Percentiles rank a stretch among this genome's conserved stretches.
Evolutionary conservation across 2,797 vertebrate genomes (phyloP).

Genomic region (Naso thynnoides): DNA sequence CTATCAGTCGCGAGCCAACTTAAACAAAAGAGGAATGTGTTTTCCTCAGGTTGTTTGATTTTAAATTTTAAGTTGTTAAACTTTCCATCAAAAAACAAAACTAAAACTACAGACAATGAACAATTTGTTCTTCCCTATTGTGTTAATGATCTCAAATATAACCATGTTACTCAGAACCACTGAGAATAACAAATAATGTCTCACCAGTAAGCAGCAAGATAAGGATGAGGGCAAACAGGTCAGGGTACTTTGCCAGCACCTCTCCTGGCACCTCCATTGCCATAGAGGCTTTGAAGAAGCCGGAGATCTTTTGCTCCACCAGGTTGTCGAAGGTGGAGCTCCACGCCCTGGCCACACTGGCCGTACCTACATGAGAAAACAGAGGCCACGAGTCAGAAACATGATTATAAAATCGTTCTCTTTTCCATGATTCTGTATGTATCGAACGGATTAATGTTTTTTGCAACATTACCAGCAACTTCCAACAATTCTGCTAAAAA

Average conservation of each 20-base stretch:
- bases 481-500: background rate
- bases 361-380: conserved; percentile 84
- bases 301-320: conserved; percentile 92
- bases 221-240: conserved; percentile 93
- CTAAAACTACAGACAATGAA: background rate
- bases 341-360: conserved; percentile 96
- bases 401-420: no score
- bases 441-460: background rate
- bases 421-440: no score
- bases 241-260: conserved; percentile 90
- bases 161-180: background rate
- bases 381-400: background rate
- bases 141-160: background rate
- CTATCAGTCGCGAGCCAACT: background rate
- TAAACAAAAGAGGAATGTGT: background rate
- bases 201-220: conserved; percentile 92
- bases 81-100: background rate
- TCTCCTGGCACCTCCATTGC: conserved; percentile 83
- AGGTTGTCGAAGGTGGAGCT: conserved; percentile 95
- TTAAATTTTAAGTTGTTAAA: background rate
- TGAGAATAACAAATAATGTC: conserved; percentile 37
- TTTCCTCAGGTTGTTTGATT: background rate
- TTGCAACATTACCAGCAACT: background rate
- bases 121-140: background rate
- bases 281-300: conserved; percentile 86